Conservation (phyloP, 2,797 vertebrate genomes). For the Crocodylus rhombifer region DNA sequence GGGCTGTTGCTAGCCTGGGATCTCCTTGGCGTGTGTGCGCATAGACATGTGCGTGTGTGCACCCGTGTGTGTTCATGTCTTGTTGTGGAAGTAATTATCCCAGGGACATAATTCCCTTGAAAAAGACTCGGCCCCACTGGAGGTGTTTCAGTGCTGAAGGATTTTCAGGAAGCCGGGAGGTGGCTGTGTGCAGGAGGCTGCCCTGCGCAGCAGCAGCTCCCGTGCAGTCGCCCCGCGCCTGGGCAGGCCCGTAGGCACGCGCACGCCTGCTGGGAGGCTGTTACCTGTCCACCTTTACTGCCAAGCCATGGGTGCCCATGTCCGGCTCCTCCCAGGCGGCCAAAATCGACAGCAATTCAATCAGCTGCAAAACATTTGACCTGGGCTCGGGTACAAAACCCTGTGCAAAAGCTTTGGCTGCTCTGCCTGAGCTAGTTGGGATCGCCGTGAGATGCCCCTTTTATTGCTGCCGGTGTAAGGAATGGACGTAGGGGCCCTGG, state of each 20-base stretch:
- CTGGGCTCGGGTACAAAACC: neutral
- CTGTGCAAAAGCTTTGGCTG: neutral
- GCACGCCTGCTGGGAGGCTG: neutral
- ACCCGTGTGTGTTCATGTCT: accelerated
- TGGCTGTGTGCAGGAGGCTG: neutral
- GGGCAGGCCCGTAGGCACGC: neutral
- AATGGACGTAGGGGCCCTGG: too few species aligned
- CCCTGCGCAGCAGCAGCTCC: neutral
- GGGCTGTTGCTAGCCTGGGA: accelerated
- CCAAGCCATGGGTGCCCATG: neutral
- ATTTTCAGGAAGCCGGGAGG: neutral
- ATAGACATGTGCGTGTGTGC: accelerated
- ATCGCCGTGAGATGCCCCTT: neutral
- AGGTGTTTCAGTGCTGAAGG: neutral
- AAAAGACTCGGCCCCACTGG: accelerated
- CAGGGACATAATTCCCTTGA: accelerated
- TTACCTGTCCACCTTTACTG: neutral
- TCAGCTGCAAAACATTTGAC: neutral
- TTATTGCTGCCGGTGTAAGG: too few species aligned
- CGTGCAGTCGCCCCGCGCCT: neutral
- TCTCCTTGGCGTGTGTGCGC: neutral
- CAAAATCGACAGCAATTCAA: neutral
- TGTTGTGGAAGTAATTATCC: accelerated
- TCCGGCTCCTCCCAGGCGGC: neutral
- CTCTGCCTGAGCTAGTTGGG: neutral